phyloP scores from a whole-genome alignment of 2,888 invertebrate species.

The Ennomos quercinarius region DNA sequence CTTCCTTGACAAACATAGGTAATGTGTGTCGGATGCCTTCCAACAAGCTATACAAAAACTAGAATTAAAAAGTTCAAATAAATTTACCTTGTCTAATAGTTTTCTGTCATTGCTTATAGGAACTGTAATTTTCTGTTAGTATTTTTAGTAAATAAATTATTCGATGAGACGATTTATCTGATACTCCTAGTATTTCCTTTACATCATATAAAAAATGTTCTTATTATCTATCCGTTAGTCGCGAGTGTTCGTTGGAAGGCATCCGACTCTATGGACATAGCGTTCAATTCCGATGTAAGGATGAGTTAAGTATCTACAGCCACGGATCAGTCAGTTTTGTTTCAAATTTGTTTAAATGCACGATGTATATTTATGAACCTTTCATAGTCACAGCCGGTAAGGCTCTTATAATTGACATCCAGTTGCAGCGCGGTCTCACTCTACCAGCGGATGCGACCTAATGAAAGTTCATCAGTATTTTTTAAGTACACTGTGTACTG shows the following conservation, averaged over 20 bases:
- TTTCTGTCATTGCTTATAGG: conserved; percentile 75
- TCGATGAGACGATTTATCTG: conserved; percentile 52
- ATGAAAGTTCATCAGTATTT: conserved; percentile 64
- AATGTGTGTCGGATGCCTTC: conserved; percentile 56
- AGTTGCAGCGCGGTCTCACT: conserved; percentile 57
- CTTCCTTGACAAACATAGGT: conserved; percentile 44
- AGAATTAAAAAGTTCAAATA: conserved; percentile 62
- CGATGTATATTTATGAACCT: conserved; percentile 58
- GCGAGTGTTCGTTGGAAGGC: conserved; percentile 57
- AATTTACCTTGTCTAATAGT: conserved; percentile 66
- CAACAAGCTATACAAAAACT: conserved; percentile 54
- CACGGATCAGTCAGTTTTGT: conserved; percentile 58
- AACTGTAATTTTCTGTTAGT: conserved; percentile 78
- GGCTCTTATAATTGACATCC: conserved; percentile 80
- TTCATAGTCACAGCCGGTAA: conserved; percentile 71
- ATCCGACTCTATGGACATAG: conserved; percentile 61
- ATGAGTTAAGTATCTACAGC: conserved; percentile 67
- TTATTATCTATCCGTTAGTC: conserved; percentile 46
- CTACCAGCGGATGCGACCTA: conserved; percentile 58
- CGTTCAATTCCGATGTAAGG: conserved; percentile 71
- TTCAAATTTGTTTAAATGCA: conserved; percentile 66
- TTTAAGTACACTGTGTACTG: conserved; percentile 21
- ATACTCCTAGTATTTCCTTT: conserved; percentile 41
- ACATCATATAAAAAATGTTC: conserved; percentile 43
- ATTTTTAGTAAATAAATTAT: conserved; percentile 60